A percentile compares a stretch with the other conserved stretches of the same genome.
These are phyloP conservation scores for Parazoanthus swiftii DNA, from an alignment of 92 coral and sea anemone genomes.

Conservation along the genomic window DNA sequence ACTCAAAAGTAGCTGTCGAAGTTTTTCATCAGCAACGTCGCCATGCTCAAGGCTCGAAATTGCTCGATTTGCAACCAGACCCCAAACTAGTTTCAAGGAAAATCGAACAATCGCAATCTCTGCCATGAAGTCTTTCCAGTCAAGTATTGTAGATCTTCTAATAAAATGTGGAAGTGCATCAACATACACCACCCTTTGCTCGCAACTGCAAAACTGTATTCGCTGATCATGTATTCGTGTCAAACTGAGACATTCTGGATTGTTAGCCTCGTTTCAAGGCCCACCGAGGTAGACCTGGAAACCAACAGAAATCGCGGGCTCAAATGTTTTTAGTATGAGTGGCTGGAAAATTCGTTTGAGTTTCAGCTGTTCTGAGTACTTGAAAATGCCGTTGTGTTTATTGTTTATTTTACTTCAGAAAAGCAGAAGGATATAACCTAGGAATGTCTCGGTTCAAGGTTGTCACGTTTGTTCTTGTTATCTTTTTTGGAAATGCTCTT, in stretches of 20 bases:
- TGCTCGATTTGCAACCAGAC: slow-evolving; percentile 86
- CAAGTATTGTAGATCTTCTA: background rate
- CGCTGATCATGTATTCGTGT: slow-evolving; percentile 34
- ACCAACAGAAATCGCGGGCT: slow-evolving; percentile 11
- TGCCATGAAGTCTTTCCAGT: slow-evolving; percentile 61
- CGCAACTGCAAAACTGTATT: too few species aligned
- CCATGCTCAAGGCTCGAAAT: slow-evolving; percentile 80
- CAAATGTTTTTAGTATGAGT: background rate
- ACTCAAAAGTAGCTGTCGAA: slow-evolving; percentile 81
- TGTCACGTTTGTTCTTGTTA: background rate
- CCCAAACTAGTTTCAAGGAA: slow-evolving; percentile 92
- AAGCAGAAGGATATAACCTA: background rate
- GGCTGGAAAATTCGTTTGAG: background rate
- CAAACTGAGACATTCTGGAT: slow-evolving; percentile 18
- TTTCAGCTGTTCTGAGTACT: slow-evolving; percentile 20
- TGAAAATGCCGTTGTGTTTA: background rate
- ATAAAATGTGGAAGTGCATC: background rate
- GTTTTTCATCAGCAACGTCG: slow-evolving; percentile 79
- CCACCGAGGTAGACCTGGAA: background rate
- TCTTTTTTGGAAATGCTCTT: background rate
- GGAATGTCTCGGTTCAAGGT: background rate
- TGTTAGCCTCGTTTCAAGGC: slow-evolving; percentile 19
- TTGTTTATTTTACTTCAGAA: background rate
- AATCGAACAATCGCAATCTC: slow-evolving; percentile 88
- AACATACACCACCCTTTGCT: too few species aligned